A percentile compares a stretch with the other conserved stretches of the same genome.
Evolutionary conservation across 2,113 vertebrate species (phyloP).

Genomic region (Gymnarchus niloticus): DNA sequence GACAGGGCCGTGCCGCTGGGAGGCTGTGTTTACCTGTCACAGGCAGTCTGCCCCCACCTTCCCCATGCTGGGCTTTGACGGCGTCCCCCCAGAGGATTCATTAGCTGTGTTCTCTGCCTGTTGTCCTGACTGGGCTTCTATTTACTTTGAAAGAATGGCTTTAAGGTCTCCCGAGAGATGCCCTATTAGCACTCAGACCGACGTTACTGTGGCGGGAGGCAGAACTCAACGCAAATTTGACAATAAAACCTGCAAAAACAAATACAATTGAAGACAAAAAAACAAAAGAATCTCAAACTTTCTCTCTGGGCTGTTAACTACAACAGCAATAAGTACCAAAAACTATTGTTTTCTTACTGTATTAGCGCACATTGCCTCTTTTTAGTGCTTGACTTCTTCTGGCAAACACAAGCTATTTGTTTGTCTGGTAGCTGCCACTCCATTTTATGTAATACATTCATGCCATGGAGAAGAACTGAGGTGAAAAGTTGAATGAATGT

Average conservation of each 20-base stretch:
- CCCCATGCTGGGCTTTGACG: background rate
- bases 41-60: background rate
- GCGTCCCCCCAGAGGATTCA: constrained; percentile 15
- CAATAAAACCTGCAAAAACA: constrained; percentile 5
- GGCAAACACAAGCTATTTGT: background rate
- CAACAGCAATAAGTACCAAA: background rate
- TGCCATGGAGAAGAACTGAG: background rate
- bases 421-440: background rate
- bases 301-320: background rate
- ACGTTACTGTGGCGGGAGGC: background rate
- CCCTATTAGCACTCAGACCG: constrained; percentile 10
- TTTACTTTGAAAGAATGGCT: constrained; percentile 13
- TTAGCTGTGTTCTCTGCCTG: constrained; percentile 18
- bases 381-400: background rate
- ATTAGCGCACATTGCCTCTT: background rate
- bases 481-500: background rate
- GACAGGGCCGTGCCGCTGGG: constrained; percentile 17
- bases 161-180: constrained; percentile 17
- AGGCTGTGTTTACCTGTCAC: constrained; percentile 21
- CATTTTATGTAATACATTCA: background rate
- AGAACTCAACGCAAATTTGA: constrained; percentile 1
- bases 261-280: background rate
- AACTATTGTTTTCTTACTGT: background rate
- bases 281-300: background rate
- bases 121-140: background rate